Evolutionary conservation across 2,113 vertebrate genomes (phyloP), one percentile per base, ranked within the genome.

Genomic region (Carlito syrichta): DNA sequence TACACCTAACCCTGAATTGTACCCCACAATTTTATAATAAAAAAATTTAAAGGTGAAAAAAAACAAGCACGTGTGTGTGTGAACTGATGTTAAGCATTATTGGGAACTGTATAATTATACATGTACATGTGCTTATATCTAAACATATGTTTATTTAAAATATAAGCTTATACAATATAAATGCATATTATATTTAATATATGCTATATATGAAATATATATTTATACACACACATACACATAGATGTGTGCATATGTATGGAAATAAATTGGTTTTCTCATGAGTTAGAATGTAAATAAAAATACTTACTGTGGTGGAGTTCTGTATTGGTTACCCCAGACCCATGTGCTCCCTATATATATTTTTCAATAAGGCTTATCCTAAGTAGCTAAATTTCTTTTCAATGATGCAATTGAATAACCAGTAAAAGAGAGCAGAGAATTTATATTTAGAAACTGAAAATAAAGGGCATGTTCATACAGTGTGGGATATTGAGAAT

Each of bases 381-480:
- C 10, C 27, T 74, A 11, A 6, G 35, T 5, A 63, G 68, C 10
- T 40, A 25, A 23, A 20, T 68, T 32, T 60, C 52, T 17, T 23
- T 50, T 71, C 10, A 9, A 1, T 32, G 23, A 48, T 22, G 25
- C 5, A 35, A 3, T 6, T 30, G 1, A 38, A 50, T 3, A 35
- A 23, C 8, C 60, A 76, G 25, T 25, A 43, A 66, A 0, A 27
- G 17, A 10, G 11, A 38, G 22, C 2, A 82, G 58, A 56, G 9
- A 73, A 54, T 45, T 30, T 10, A 82, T 3, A 71, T 20, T 66
- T 8, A 38, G n/a, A 32, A 86, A 60, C 2, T 19, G 9, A n/a
- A 56, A 11, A 6, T 32, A 50, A 66, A 54, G 30, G 19, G 0
- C 0, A 4, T 4, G 1, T 7, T 12, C 58, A 1, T 3, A 5